Base-by-base conservation (phyloP, 2,797 vertebrate species). In the Petrocephalus sullivani region DNA sequence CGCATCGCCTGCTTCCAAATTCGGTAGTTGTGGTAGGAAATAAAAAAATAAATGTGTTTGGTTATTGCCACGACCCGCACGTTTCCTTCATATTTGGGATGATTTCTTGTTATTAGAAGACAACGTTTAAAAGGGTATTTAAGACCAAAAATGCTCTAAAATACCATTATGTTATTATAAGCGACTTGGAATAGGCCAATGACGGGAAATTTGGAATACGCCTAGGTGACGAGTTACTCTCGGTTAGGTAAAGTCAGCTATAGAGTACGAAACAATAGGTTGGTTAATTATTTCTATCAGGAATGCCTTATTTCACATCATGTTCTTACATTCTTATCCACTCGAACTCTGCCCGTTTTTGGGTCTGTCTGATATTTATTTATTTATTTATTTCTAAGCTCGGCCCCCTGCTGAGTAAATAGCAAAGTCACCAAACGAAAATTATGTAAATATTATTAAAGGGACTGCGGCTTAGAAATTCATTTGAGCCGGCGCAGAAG, bases 361-460 rank as follows among this genome's bases (percentile, higher is more conserved):
- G 71, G 41, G 10, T 60, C 2, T 53, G 37, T 53, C 87, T 19
- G 7, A 14, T n/a, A 75, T 75, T n/a, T 83, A 60, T 87, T 88
- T 87, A 37, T 87, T 53, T 85, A 10, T 85, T 16, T 6, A 85
- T 57, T 82, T 89, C 84, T 87, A 89, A 81, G 49, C 60, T 71
- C 87, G 86, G 4, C 54, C 96, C 97, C 97, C 96, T 97, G 95
- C 96, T 96, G 96, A 97, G 96, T 97, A 98, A 98, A 98, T 97
- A 98, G 97, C 97, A 98, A 94, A 96, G 96, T 95, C 96, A 97
- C 96, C 96, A 97, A 96, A 96, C 95, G 97, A 97, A 97, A 98
- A 98, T 97, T 98, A 98, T 98, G 98, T 98, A 99, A 98, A 99
- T 99, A 98, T 98, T 98, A 97, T 97, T 97, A 98, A 97, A 98